These are phyloP conservation scores for Galemys pyrenaicus DNA, from an alignment of 2,113 vertebrate species.

Conservation along the genomic window DNA sequence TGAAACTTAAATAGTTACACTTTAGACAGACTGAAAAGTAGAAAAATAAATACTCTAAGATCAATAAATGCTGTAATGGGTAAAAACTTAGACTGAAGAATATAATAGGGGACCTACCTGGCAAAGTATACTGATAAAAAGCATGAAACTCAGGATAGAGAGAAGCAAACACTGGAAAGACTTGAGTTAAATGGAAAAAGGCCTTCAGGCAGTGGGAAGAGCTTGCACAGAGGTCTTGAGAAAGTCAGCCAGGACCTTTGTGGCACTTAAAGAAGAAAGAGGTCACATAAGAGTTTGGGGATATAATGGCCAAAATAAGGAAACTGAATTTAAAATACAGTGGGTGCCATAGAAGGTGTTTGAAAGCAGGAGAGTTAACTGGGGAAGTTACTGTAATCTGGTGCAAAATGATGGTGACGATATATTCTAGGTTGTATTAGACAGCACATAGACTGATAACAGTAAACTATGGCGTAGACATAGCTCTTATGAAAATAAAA, in stretches of 20 bases:
- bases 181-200: background rate
- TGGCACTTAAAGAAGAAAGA: background rate
- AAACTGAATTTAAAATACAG: background rate
- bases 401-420: background rate
- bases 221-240: background rate
- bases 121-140: background rate
- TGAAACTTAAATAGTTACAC: background rate
- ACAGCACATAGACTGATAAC: too few species aligned
- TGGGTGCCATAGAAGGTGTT: background rate
- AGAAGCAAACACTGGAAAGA: background rate
- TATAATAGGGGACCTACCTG: background rate
- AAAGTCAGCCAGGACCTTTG: too few species aligned
- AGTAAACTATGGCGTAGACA: background rate
- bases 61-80: background rate
- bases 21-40: background rate
- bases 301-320: background rate
- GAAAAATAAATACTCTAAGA: background rate
- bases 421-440: background rate
- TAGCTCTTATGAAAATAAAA: background rate
- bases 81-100: background rate
- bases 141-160: background rate
- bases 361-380: background rate
- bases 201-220: background rate
- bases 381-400: background rate
- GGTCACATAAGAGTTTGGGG: background rate